Conservation (phyloP, 64 coral and sea anemone genomes). For the Montipora foliosa region DNA sequence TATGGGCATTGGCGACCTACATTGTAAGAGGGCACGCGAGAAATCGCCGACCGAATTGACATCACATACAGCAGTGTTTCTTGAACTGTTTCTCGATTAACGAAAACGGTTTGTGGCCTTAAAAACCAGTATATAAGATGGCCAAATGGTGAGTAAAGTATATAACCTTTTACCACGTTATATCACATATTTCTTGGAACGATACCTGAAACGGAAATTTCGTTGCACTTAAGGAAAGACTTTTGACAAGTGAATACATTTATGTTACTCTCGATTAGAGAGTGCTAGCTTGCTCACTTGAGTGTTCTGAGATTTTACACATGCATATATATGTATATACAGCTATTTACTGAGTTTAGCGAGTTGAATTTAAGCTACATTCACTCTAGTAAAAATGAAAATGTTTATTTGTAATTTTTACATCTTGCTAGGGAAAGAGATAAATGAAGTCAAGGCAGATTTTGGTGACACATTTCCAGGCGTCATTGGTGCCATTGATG, state of each 20-base stretch:
- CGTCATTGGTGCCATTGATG: slow-evolving; percentile 65
- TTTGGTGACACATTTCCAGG: slow-evolving; percentile 62
- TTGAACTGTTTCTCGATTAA: slow-evolving; percentile 28
- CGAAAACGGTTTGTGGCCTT: not conserved
- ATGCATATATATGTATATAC: not conserved
- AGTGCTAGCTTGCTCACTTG: not conserved
- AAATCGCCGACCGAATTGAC: slow-evolving; percentile 39
- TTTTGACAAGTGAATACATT: not conserved
- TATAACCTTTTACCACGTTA: not conserved
- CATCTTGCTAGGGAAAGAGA: slow-evolving; percentile 28
- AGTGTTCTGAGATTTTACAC: not conserved
- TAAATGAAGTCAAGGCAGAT: slow-evolving; percentile 43
- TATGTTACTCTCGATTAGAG: not conserved
- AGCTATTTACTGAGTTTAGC: not conserved
- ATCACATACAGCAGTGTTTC: slow-evolving; percentile 9
- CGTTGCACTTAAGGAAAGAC: not conserved
- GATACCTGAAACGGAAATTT: not conserved
- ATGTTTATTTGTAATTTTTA: slow-evolving; percentile 38
- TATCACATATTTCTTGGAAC: not conserved
- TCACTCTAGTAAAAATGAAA: slow-evolving; percentile 38
- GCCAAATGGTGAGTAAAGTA: not conserved
- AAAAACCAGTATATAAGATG: not conserved
- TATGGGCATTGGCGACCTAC: slow-evolving; percentile 56
- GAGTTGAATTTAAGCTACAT: not conserved
- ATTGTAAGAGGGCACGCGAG: slow-evolving; percentile 27